phyloP scores from a whole-genome alignment of 2,888 invertebrate species.

The Drosophila phalerata region DNA sequence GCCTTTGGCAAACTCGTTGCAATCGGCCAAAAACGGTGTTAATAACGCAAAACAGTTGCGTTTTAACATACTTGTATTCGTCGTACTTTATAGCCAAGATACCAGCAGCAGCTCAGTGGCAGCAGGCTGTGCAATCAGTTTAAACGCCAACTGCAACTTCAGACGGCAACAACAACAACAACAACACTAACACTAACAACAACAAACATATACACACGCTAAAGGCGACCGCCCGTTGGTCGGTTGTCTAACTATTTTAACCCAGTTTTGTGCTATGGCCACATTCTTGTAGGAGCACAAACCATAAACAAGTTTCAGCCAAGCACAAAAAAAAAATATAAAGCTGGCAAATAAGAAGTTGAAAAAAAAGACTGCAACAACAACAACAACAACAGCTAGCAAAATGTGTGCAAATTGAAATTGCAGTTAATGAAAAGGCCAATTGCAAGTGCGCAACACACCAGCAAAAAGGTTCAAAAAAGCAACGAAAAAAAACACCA shows the following conservation, averaged over 20 bases:
- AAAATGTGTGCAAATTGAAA: conserved; percentile 72
- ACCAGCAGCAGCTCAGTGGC: conserved; percentile 29
- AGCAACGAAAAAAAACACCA: conserved; percentile 1
- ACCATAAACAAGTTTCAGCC: conserved; percentile 76
- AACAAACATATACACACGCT: conserved; percentile 10
- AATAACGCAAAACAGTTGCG: conserved; percentile 66
- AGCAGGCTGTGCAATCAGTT: conserved; percentile 53
- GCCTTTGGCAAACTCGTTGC: conserved; percentile 48
- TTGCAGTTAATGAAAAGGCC: conserved; percentile 69
- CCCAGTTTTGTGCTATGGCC: conserved; percentile 69
- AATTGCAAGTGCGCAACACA: conserved; percentile 65
- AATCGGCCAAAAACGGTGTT: conserved; percentile 55
- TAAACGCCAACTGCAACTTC: conserved; percentile 61
- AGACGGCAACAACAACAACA: conserved; percentile 32
- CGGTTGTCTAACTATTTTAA: conserved; percentile 67
- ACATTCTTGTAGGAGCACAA: conserved; percentile 77
- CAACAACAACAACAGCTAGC: conserved; percentile 26
- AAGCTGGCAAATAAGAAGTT: conserved; percentile 57
- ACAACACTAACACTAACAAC: conserved; percentile 5
- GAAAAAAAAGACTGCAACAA: conserved; percentile 40
- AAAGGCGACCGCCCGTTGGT: conserved; percentile 53
- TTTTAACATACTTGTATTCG: conserved; percentile 45
- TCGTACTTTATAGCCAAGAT: conserved; percentile 26
- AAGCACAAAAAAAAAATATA: conserved; percentile 40
- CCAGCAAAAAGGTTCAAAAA: conserved; percentile 23